phyloP scores from a whole-genome alignment of 2,888 invertebrate genomes.

The Caenorhabditis sinica region DNA sequence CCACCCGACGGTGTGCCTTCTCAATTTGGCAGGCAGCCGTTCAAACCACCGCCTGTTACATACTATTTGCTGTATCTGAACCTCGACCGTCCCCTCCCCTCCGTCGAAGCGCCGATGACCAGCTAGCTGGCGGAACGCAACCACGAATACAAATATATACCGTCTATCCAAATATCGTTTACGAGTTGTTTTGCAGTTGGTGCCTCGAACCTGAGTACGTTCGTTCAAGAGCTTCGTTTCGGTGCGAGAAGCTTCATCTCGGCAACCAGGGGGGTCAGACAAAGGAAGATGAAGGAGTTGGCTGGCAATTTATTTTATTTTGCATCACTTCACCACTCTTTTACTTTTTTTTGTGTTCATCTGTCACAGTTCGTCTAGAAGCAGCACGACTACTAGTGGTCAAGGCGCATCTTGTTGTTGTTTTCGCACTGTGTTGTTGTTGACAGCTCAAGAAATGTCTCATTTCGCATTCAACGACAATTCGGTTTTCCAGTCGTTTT shows the following conservation, averaged over 20 bases:
- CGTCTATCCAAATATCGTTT: conserved; percentile 71
- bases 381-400: conserved; percentile 54
- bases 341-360: conserved; percentile 23
- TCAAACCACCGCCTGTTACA: conserved; percentile 74
- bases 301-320: conserved; percentile 35
- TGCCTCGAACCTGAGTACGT: conserved; percentile 62
- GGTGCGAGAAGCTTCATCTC: conserved; percentile 8
- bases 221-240: conserved; percentile 52
- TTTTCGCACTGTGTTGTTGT: conserved; percentile 66
- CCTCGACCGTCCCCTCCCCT: conserved; percentile 51
- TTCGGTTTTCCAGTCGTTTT: conserved; percentile 44
- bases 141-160: conserved; percentile 67
- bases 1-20: conserved; percentile 44
- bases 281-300: conserved; percentile 4
- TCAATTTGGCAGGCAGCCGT: conserved; percentile 64
- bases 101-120: conserved; percentile 57
- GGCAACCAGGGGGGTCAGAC: conserved; percentile 19
- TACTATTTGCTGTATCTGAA: conserved; percentile 73
- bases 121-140: conserved; percentile 70
- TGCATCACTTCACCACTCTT: not conserved
- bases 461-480: conserved; percentile 65
- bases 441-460: conserved; percentile 67
- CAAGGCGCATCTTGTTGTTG: conserved; percentile 67
- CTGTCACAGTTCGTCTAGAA: conserved; percentile 48
- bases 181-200: conserved; percentile 69